A percentile compares a stretch with the other conserved stretches of the same genome.
These are phyloP conservation scores for Tetrao urogallus DNA, from an alignment of 2,113 vertebrate genomes.

Conservation along the genomic window DNA sequence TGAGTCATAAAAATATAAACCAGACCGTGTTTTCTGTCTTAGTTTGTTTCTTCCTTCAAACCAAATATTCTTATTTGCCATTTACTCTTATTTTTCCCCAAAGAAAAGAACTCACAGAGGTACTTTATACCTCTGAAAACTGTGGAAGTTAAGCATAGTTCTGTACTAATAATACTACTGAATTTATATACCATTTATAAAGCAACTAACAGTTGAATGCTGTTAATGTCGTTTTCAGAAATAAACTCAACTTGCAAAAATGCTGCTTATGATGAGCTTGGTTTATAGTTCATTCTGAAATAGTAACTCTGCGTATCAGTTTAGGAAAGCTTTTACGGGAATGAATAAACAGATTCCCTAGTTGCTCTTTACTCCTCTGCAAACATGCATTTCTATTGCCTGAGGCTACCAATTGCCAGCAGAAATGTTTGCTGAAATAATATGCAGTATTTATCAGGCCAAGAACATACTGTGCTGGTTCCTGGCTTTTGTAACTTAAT, in stretches of 20 bases:
- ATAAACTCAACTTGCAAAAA: neutral
- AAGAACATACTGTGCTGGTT: slow-evolving; percentile 4
- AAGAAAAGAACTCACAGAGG: neutral
- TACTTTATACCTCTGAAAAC: neutral
- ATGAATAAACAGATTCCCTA: slow-evolving; percentile 23
- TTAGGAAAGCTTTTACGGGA: slow-evolving; percentile 21
- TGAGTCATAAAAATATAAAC: neutral
- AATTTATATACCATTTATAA: neutral
- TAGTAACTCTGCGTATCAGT: neutral
- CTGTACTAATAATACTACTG: neutral
- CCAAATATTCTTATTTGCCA: slow-evolving; percentile 15
- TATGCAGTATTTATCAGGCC: neutral
- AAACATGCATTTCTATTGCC: slow-evolving; percentile 23
- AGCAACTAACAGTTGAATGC: neutral
- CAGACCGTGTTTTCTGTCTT: slow-evolving; percentile 26
- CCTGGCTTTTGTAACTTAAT: neutral
- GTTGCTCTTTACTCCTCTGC: slow-evolving; percentile 26
- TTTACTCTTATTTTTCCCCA: slow-evolving; percentile 7
- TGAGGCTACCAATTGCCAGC: slow-evolving; percentile 27
- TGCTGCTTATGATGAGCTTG: neutral
- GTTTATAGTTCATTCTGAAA: slow-evolving; percentile 41
- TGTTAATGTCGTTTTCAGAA: neutral
- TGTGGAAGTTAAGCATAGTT: neutral
- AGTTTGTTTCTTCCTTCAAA: slow-evolving; percentile 28
- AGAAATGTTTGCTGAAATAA: slow-evolving; percentile 45